Evolutionary conservation across 2,888 invertebrate species (phyloP).

Genomic region (Cheiracanthium punctorium): DNA sequence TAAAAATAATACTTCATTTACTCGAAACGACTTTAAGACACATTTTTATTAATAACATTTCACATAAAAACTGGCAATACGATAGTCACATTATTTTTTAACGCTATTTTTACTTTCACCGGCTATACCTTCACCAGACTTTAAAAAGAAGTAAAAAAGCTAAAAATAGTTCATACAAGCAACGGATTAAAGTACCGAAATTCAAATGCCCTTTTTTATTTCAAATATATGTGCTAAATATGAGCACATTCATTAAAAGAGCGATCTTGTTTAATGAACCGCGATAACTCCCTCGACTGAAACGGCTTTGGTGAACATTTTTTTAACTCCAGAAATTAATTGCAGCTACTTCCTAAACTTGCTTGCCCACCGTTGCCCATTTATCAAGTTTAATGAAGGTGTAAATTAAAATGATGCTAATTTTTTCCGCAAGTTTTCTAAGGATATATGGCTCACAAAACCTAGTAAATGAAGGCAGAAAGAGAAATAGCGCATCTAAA

Average conservation of each 20-base stretch:
- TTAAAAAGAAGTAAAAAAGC: too few relatives aligned
- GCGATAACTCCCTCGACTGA: not conserved
- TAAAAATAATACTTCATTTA: too few relatives aligned
- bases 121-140: too few relatives aligned
- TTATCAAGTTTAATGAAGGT: constrained; percentile 4
- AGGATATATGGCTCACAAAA: not conserved
- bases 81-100: too few relatives aligned
- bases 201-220: not conserved
- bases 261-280: not conserved
- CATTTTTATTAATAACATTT: too few relatives aligned
- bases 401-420: not conserved
- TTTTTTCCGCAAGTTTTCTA: not conserved
- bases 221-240: not conserved
- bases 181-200: too few relatives aligned
- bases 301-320: not conserved
- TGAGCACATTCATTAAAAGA: not conserved
- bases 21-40: too few relatives aligned
- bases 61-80: too few relatives aligned
- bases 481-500: not conserved
- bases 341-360: not conserved
- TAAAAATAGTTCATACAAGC: too few relatives aligned
- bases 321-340: not conserved
- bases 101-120: too few relatives aligned
- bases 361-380: not conserved
- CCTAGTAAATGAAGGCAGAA: not conserved